Conservation (phyloP, 2,113 vertebrate species). For the Cettia cetti region DNA sequence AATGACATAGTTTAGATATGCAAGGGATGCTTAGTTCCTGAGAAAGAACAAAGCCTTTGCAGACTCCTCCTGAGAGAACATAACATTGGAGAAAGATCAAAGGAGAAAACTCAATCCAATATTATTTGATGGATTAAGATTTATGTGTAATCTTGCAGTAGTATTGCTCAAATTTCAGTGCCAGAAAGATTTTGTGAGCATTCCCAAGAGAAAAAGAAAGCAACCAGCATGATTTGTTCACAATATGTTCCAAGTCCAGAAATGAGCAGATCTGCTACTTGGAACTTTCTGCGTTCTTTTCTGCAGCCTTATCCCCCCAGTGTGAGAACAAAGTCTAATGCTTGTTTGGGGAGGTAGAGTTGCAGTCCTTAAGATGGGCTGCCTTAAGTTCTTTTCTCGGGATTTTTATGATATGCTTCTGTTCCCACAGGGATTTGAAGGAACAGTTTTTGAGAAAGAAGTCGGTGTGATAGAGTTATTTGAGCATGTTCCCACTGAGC, state of each 20-base stretch:
- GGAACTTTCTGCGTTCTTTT: not conserved
- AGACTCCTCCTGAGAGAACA: conserved; percentile 4
- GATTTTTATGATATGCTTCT: not conserved
- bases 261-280: not conserved
- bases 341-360: not conserved
- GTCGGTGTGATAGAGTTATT: not conserved
- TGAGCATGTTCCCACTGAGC: not conserved
- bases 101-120: not conserved
- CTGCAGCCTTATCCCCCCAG: not conserved
- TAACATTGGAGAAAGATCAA: conserved; percentile 47
- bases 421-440: not conserved
- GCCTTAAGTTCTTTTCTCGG: not conserved
- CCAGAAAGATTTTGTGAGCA: not conserved
- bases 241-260: not conserved
- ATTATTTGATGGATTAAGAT: conserved; percentile 10
- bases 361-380: not conserved
- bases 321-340: not conserved
- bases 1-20: conserved; percentile 7
- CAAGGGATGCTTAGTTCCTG: conserved; percentile 8
- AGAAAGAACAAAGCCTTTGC: conserved; percentile 38
- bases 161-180: not conserved
- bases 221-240: not conserved
- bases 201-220: conserved; percentile 32
- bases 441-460: not conserved
- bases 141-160: not conserved